phyloP scores from a whole-genome alignment of 2,113 vertebrate genomes.

The Podiceps cristatus region DNA sequence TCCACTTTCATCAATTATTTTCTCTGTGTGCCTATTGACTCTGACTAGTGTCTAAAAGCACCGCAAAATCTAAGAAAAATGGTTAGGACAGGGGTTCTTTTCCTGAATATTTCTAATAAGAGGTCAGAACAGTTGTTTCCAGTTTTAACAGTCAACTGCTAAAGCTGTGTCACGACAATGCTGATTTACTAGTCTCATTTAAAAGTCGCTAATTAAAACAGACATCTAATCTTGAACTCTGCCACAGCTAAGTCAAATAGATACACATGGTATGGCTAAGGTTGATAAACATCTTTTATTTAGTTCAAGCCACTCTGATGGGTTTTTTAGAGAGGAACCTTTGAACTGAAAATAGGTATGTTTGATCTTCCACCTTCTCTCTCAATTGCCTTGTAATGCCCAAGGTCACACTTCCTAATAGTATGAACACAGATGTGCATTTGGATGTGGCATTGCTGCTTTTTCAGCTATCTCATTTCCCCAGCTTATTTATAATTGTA shows the following conservation, averaged over 20 bases:
- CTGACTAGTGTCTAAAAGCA: background rate
- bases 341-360: background rate
- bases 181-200: background rate
- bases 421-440: background rate
- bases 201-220: background rate
- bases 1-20: background rate
- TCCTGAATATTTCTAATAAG: background rate
- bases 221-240: background rate
- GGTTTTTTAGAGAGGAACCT: background rate
- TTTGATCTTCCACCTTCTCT: background rate
- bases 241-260: background rate
- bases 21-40: background rate
- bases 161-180: background rate
- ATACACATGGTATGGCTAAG: background rate
- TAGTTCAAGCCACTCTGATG: background rate
- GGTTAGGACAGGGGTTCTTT: background rate
- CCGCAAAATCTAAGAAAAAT: background rate
- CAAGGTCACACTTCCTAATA: background rate
- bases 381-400: background rate
- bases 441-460: background rate
- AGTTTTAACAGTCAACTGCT: background rate
- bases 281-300: background rate
- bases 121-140: background rate
- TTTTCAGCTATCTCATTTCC: background rate
- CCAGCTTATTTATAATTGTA: background rate